phyloP scores from a whole-genome alignment of 2,888 invertebrate species.

The Drosophila kuntzei region DNA sequence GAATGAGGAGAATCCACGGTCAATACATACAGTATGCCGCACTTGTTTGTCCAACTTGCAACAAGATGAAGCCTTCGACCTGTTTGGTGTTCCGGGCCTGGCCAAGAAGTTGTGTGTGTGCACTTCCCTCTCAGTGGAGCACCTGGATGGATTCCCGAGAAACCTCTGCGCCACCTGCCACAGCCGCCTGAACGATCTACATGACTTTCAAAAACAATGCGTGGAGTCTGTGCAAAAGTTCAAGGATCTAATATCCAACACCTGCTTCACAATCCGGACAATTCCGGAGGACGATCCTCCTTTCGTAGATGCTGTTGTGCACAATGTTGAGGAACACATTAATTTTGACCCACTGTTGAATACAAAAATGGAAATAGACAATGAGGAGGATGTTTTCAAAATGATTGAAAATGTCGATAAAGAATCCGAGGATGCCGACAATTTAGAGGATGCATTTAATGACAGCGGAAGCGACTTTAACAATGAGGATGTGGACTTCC shows the following conservation, averaged over 20 bases:
- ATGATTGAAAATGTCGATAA: slow-evolving; percentile 81
- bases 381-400: slow-evolving; percentile 82
- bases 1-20: slow-evolving; percentile 40
- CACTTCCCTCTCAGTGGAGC: slow-evolving; percentile 79
- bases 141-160: slow-evolving; percentile 81
- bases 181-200: slow-evolving; percentile 75
- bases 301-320: not conserved
- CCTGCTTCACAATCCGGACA: slow-evolving; percentile 6
- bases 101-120: slow-evolving; percentile 80
- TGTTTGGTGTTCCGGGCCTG: slow-evolving; percentile 78
- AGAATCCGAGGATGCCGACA: slow-evolving; percentile 58
- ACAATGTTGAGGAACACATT: slow-evolving; percentile 56
- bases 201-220: slow-evolving; percentile 81
- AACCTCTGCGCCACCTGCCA: slow-evolving; percentile 77
- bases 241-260: slow-evolving; percentile 66
- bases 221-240: slow-evolving; percentile 75
- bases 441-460: slow-evolving; percentile 20
- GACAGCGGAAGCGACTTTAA: slow-evolving; percentile 57
- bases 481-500: slow-evolving; percentile 58
- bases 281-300: not conserved
- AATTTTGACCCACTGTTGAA: slow-evolving; percentile 80
- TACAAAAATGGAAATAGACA: slow-evolving; percentile 80
- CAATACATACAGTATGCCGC: slow-evolving; percentile 78
- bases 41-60: slow-evolving; percentile 76
- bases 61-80: slow-evolving; percentile 60